These are phyloP conservation scores for Drosophila prolongata DNA, from an alignment of 2,888 invertebrate species.

Conservation along the genomic window DNA sequence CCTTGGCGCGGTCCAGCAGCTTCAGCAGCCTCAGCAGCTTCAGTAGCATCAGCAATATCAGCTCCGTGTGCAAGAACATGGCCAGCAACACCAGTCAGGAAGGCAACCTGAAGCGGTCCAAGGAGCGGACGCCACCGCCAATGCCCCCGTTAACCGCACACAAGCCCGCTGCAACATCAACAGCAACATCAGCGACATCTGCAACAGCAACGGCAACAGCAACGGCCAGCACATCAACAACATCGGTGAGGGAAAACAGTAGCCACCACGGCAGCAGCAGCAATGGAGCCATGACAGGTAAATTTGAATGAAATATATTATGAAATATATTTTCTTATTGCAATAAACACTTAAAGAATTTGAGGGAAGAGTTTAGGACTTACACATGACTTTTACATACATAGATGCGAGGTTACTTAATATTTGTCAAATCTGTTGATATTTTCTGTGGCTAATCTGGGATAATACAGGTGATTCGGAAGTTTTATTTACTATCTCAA, in stretches of 20 bases:
- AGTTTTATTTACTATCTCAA: no score
- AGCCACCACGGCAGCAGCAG: conserved; percentile 46
- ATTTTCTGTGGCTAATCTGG: no score
- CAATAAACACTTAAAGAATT: no score
- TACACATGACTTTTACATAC: no score
- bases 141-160: conserved; percentile 54
- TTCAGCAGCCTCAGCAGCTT: conserved; percentile 63
- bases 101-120: conserved; percentile 31
- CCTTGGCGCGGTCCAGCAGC: conserved; percentile 69
- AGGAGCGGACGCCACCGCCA: conserved; percentile 63
- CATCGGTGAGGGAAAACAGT: conserved; percentile 44
- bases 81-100: conserved; percentile 27
- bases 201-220: conserved; percentile 13
- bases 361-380: no score
- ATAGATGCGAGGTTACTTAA: no score
- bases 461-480: no score
- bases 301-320: conserved; percentile 38
- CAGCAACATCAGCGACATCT: conserved; percentile 40
- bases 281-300: conserved; percentile 82
- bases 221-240: conserved; percentile 40
- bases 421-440: no score
- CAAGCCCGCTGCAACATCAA: conserved; percentile 47
- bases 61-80: conserved; percentile 54
- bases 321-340: no score
- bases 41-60: conserved; percentile 57